phyloP scores from a whole-genome alignment of 2,797 vertebrate genomes.

The Gorsachius magnificus region DNA sequence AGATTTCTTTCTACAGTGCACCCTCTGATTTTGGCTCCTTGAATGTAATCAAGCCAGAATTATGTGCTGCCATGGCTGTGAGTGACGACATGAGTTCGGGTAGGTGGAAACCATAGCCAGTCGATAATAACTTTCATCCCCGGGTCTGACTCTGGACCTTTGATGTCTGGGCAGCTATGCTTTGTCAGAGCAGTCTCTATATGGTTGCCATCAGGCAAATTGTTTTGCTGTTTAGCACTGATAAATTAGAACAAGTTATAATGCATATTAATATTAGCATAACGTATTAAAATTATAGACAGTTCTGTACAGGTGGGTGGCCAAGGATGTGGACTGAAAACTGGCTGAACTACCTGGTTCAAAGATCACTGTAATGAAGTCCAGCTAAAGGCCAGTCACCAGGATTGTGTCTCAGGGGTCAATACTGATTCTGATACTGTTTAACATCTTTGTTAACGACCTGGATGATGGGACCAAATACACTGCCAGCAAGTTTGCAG shows the following conservation, averaged over 20 bases:
- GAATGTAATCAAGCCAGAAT: neutral
- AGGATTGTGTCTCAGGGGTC: neutral
- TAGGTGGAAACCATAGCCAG: neutral
- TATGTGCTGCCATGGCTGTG: neutral
- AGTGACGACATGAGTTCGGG: neutral
- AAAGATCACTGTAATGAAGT: neutral
- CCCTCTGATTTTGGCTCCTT: neutral
- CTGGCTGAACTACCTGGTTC: neutral
- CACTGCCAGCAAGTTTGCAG: neutral
- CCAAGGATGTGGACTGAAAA: neutral
- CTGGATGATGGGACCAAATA: neutral
- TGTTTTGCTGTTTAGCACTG: neutral
- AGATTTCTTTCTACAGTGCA: neutral
- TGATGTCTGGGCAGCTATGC: neutral
- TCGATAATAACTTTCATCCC: neutral
- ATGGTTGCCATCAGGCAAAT: neutral
- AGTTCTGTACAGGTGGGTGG: neutral
- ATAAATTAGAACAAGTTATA: neutral
- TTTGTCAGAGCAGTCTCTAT: neutral
- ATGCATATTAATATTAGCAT: neutral
- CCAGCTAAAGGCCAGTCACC: neutral
- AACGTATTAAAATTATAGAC: neutral
- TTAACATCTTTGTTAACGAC: neutral
- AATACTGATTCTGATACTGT: neutral
- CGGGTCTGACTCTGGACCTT: neutral